Conservation (phyloP, 2,888 invertebrate species). For the Allolobophora icterica region DNA sequence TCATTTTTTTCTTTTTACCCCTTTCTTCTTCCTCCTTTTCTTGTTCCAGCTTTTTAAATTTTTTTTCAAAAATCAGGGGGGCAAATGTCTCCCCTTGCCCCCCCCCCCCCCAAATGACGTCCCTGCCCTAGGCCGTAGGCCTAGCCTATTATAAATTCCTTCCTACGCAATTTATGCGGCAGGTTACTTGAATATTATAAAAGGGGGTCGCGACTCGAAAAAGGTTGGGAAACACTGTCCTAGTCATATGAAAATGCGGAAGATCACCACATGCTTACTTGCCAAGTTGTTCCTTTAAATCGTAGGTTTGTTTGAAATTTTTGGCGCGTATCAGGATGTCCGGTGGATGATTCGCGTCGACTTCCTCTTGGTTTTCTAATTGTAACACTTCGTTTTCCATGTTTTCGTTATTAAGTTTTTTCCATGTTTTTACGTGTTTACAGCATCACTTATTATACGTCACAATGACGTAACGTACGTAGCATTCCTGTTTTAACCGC, state of each 20-base stretch:
- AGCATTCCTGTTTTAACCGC: not conserved
- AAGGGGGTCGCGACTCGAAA: no score
- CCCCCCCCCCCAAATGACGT: no score
- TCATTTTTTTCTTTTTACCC: no score
- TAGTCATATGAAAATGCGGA: not conserved
- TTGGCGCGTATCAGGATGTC: not conserved
- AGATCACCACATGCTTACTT: not conserved
- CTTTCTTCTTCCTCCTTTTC: no score
- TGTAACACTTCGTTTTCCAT: not conserved
- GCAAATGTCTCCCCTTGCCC: no score
- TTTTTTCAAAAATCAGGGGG: no score
- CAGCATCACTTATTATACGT: not conserved
- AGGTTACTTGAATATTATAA: no score
- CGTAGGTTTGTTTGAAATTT: not conserved
- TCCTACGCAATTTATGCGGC: no score
- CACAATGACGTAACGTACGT: not conserved
- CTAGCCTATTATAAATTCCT: no score
- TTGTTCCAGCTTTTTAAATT: no score
- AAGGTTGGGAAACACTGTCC: no score
- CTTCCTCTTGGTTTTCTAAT: not conserved
- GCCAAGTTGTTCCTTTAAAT: conserved; percentile 11
- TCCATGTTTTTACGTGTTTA: not conserved
- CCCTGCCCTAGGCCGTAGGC: no score
- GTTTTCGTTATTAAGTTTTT: not conserved
- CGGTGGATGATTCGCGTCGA: not conserved